phyloP scores from a whole-genome alignment of 2,113 vertebrate genomes.

The Poeciliopsis retropinna region DNA sequence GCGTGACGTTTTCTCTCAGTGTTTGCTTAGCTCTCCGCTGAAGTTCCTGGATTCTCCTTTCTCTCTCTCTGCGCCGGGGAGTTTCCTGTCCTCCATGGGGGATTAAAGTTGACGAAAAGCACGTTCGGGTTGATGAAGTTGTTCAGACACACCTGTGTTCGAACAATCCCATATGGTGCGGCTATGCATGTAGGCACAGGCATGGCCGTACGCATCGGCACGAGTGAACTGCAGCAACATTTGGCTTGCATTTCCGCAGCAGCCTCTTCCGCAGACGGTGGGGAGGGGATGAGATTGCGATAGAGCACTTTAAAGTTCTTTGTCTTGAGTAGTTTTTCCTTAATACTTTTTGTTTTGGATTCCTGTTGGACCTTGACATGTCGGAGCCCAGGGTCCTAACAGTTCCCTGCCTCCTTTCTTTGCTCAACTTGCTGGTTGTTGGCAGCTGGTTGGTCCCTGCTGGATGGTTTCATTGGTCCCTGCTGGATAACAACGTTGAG shows the following conservation, averaged over 20 bases:
- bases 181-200: not conserved
- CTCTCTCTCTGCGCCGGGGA: slow-evolving; percentile 8
- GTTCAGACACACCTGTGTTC: slow-evolving; percentile 32
- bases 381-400: not conserved
- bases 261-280: not conserved
- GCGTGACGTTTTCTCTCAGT: slow-evolving; percentile 1
- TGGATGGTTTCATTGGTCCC: too few species aligned
- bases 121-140: slow-evolving; percentile 40
- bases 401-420: too few species aligned
- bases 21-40: slow-evolving; percentile 11
- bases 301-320: slow-evolving; percentile 31
- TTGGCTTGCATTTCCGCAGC: slow-evolving; percentile 55
- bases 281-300: slow-evolving; percentile 2
- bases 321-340: slow-evolving; percentile 32
- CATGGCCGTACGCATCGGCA: slow-evolving; percentile 14
- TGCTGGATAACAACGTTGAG: slow-evolving; percentile 6
- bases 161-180: slow-evolving; percentile 14
- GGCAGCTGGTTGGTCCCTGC: too few species aligned
- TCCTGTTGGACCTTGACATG: slow-evolving; percentile 24
- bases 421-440: too few species aligned
- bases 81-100: slow-evolving; percentile 10
- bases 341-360: slow-evolving; percentile 26
- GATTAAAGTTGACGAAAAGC: slow-evolving; percentile 42
- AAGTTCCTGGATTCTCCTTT: not conserved
- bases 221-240: slow-evolving; percentile 33